Conservation (phyloP, 2,888 invertebrate species). For the Stenoptilia bipunctidactyla region DNA sequence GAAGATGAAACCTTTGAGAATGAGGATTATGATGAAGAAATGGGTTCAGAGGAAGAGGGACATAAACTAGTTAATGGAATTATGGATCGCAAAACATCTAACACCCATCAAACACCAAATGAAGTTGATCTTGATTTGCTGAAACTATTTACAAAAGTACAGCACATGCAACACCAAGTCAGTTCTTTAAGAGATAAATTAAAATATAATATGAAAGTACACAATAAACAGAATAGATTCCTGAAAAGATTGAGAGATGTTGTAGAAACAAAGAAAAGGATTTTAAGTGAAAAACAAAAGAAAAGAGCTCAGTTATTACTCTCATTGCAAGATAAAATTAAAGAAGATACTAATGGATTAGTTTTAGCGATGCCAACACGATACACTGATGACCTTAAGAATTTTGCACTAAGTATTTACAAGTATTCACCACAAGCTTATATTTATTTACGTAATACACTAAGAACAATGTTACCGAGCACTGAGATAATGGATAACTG, state of each 20-base stretch:
- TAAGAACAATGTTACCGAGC: conserved; percentile 54
- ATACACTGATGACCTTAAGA: conserved; percentile 57
- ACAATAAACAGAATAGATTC: conserved; percentile 43
- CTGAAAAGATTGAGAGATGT: conserved; percentile 39
- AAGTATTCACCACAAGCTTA: conserved; percentile 62
- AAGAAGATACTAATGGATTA: conserved; percentile 50
- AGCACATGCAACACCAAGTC: conserved; percentile 47
- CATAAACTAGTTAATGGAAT: conserved; percentile 18
- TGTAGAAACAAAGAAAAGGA: conserved; percentile 46
- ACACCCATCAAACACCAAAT: conserved; percentile 1
- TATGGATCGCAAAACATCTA: neutral
- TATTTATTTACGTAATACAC: conserved; percentile 52
- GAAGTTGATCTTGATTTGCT: conserved; percentile 32
- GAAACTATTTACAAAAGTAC: conserved; percentile 53
- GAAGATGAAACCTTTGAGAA: conserved; percentile 55
- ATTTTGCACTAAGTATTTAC: conserved; percentile 55
- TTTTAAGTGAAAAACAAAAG: conserved; percentile 47
- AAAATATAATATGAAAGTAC: conserved; percentile 42
- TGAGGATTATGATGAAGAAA: conserved; percentile 33
- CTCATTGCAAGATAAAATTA: conserved; percentile 55
- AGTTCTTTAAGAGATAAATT: conserved; percentile 44
- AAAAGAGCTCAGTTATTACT: conserved; percentile 53
- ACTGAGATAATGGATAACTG: conserved; percentile 54
- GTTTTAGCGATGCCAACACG: conserved; percentile 57
- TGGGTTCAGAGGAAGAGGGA: conserved; percentile 31